phyloP scores from a whole-genome alignment of 2,113 vertebrate genomes.

The Shinisaurus crocodilurus region DNA sequence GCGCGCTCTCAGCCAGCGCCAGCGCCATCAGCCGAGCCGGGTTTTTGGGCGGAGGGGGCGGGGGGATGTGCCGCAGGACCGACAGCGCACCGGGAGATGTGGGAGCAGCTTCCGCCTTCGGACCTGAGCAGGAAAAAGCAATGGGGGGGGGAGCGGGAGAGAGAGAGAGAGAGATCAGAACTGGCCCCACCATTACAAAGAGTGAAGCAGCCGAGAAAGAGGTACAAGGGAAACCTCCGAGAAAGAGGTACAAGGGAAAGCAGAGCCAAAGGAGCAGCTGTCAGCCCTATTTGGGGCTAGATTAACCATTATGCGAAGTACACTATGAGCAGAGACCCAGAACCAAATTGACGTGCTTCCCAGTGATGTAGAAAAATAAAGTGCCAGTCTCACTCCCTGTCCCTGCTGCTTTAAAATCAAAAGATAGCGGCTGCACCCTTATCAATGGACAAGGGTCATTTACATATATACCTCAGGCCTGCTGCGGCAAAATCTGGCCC shows the following conservation, averaged over 20 bases:
- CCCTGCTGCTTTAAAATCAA: not conserved
- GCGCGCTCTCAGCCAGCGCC: conserved; percentile 82
- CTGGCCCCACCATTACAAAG: not conserved
- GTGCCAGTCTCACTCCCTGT: not conserved
- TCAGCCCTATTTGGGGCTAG: no score
- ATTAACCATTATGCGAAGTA: not conserved
- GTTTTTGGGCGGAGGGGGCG: conserved; percentile 83
- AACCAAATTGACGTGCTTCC: not conserved
- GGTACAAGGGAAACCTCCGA: no score
- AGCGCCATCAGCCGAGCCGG: conserved; percentile 84
- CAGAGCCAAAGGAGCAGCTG: no score
- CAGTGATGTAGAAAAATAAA: not conserved
- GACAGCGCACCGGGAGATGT: conserved; percentile 59
- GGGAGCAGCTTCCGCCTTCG: conserved; percentile 53
- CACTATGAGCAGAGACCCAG: not conserved
- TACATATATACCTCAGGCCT: no score
- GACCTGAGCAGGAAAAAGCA: conserved; percentile 52
- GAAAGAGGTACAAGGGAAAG: not conserved
- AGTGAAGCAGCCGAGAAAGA: not conserved
- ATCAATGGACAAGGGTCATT: not conserved
- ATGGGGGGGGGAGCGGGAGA: not conserved
- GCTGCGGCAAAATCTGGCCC: no score
- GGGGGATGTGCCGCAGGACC: conserved; percentile 75
- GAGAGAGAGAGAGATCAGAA: not conserved
- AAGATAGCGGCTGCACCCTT: not conserved